Base-by-base conservation (phyloP, 35 echinoderm and acorn worm genomes). In the Strongylocentrotus purpuratus region DNA sequence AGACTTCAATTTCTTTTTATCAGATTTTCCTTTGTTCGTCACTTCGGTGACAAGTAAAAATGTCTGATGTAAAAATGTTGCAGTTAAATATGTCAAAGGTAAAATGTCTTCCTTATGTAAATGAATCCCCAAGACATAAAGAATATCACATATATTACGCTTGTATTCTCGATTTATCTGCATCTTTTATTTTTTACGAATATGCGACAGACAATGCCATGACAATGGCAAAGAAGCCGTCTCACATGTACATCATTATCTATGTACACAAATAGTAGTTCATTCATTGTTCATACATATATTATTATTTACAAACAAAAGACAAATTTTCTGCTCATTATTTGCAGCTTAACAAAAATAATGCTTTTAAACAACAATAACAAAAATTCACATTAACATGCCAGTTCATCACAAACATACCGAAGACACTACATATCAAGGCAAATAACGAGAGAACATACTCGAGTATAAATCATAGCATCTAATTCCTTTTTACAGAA, bases 181-280 rank as follows among this genome's bases (percentile, higher is more conserved):
- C 87, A 89, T 89, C 45, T 89, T 88, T 89, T 89, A 89, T 89
- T 89, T 89, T 41, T 89, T 89, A 89, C 45, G 87, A 89, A 89
- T 89, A 89, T n/a, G 87, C 87, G 87, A 89, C 33, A 89, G 32
- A 89, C 45, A 46, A 35, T 89, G 87, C 87, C 87, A 89, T 31
- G 85, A 31, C 87, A 35, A 33, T 89, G 87, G 87, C 87, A 45
- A 45, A 45, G 12, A 89, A 33, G 45, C 45, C n/a, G 87, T 14
- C 87, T 89, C 87, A 89, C 87, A 89, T 89, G 87, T 89, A 89
- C 87, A 89, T 89, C 87, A 89, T 89, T 13, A 89, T 89, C 45
- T 89, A 89, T 89, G 45, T 89, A 89, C 87, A 89, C 65, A 89
- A 17, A 89, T 45, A 31, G 33, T 89, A 45, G 4, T 89, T 86